Evolutionary conservation across 1,140 invertebrate genomes (phyloP).

Genomic region (Drosophila equinoxialis): DNA sequence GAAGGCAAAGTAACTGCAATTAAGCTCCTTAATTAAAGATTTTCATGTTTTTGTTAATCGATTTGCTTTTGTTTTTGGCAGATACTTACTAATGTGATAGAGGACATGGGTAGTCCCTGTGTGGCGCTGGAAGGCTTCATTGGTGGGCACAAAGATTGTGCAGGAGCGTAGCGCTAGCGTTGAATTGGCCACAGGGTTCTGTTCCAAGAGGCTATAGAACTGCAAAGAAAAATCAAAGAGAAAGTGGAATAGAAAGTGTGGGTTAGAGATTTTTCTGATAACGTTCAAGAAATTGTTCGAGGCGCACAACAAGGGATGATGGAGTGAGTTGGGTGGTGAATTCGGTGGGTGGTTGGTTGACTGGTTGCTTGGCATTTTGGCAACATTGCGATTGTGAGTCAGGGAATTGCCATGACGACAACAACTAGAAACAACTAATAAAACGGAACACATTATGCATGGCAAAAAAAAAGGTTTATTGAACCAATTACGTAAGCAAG

Average conservation of each 20-base stretch:
- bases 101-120: conserved; percentile 86
- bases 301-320: conserved; percentile 18
- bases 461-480: conserved; percentile 69
- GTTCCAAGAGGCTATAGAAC: conserved; percentile 89
- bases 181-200: conserved; percentile 87
- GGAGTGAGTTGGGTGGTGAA: conserved; percentile 26
- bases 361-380: conserved; percentile 42
- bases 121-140: conserved; percentile 89
- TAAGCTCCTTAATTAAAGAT: no score
- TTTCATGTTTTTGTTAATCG: conserved; percentile 20
- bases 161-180: conserved; percentile 87
- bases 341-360: conserved; percentile 16
- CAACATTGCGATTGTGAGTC: conserved; percentile 43
- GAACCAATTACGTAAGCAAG: conserved; percentile 75
- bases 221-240: conserved; percentile 83
- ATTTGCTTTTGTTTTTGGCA: conserved; percentile 13
- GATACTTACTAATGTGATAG: conserved; percentile 91
- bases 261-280: conserved; percentile 28
- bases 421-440: conserved; percentile 58
- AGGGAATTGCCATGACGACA: conserved; percentile 65
- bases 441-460: conserved; percentile 51
- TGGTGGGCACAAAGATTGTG: conserved; percentile 91
- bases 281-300: conserved; percentile 31
- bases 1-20: no score
- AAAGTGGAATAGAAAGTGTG: conserved; percentile 73